Percentiles rank a stretch among this genome's conserved stretches.
These are phyloP conservation scores for Gymnorhina tibicen DNA, from an alignment of 2,113 vertebrate species.

Conservation along the genomic window DNA sequence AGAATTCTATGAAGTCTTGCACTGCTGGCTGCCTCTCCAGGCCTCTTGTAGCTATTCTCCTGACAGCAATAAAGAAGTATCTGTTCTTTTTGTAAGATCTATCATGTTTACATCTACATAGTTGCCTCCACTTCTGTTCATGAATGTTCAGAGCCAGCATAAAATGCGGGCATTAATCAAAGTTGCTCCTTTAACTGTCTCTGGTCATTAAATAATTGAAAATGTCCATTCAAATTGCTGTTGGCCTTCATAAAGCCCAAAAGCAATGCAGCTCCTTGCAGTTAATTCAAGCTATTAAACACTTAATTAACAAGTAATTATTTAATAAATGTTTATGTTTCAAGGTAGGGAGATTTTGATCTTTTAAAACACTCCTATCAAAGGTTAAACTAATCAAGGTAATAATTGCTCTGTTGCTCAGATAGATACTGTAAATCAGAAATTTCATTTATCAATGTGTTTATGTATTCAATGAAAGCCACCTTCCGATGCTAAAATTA, in stretches of 20 bases:
- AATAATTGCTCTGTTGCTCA: not conserved
- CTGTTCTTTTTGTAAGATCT: not conserved
- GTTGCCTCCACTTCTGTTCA: not conserved
- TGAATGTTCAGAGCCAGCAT: not conserved
- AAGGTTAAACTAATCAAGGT: not conserved
- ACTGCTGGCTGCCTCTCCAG: not conserved
- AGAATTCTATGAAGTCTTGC: not conserved
- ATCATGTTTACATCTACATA: not conserved
- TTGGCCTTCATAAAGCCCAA: not conserved
- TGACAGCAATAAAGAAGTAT: not conserved
- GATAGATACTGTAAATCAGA: not conserved
- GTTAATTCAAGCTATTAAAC: not conserved
- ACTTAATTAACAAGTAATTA: not conserved
- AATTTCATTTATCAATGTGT: not conserved
- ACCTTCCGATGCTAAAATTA: constrained; percentile 12
- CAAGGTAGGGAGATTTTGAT: not conserved
- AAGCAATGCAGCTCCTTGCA: constrained; percentile 17
- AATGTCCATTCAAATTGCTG: not conserved
- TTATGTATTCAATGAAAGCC: not conserved
- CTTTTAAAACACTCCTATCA: not conserved
- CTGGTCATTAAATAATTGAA: not conserved
- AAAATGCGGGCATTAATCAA: not conserved
- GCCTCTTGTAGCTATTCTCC: not conserved
- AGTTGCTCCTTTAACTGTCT: not conserved
- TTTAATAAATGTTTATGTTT: not conserved